Conservation (phyloP, 2,113 vertebrate species). For the Bufo bufo region DNA sequence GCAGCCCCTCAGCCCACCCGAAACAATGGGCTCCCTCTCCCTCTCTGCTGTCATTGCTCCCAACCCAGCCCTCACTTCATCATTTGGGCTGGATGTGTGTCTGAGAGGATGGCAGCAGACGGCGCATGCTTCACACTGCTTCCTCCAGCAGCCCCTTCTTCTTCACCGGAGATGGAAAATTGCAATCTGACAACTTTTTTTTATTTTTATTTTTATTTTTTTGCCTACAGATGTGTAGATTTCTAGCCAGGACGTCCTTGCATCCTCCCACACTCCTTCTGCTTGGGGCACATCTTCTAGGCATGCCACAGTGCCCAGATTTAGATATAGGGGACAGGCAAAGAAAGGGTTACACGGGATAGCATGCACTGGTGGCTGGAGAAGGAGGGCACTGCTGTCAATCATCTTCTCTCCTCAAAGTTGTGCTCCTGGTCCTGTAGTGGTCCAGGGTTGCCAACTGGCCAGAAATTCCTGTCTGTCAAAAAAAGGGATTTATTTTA, state of each 20-base stretch:
- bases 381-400: conserved; percentile 1
- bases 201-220: too few relatives aligned
- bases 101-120: conserved; percentile 4
- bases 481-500: too few relatives aligned
- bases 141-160: conserved; percentile 17
- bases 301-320: background rate
- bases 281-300: background rate
- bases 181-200: conserved; percentile 24
- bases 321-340: background rate
- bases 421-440: background rate
- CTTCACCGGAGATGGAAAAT: background rate
- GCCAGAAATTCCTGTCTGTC: too few relatives aligned
- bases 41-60: background rate
- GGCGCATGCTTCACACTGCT: conserved; percentile 48
- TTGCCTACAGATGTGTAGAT: background rate
- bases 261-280: background rate
- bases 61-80: conserved; percentile 40
- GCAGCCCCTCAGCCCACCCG: conserved; percentile 51
- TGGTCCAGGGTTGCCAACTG: too few relatives aligned
- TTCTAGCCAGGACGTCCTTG: background rate
- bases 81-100: conserved; percentile 42
- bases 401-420: background rate
- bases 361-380: background rate
- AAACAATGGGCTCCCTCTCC: background rate
- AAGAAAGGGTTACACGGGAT: background rate